These are phyloP conservation scores for Thelaira solivaga DNA, from an alignment of 2,888 invertebrate genomes.

Conservation along the genomic window DNA sequence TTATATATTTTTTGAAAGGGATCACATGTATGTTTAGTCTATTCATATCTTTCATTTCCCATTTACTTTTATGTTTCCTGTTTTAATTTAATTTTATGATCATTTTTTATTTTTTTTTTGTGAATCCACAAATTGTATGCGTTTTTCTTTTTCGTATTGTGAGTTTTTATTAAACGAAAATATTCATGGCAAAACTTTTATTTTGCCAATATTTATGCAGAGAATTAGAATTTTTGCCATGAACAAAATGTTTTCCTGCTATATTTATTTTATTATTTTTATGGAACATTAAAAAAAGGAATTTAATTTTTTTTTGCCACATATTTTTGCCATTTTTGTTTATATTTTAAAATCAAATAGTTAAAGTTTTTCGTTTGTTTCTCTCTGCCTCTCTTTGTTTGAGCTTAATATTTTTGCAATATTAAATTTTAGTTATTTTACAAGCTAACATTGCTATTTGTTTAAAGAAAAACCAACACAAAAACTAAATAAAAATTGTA, in stretches of 20 bases:
- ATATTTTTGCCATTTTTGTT: constrained; percentile 24
- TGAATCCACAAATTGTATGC: constrained; percentile 26
- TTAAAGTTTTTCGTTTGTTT: constrained; percentile 24
- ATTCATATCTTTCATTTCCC: neutral
- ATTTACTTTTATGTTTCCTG: constrained; percentile 34
- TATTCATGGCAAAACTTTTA: constrained; percentile 40
- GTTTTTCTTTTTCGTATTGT: constrained; percentile 4
- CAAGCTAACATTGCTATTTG: too few species aligned
- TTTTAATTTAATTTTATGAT: constrained; percentile 34
- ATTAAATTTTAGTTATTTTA: neutral
- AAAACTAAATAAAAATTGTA: too few species aligned
- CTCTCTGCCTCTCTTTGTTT: too few species aligned
- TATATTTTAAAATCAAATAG: constrained; percentile 31
- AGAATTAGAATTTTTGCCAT: constrained; percentile 26
- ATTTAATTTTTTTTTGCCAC: constrained; percentile 17
- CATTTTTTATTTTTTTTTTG: constrained; percentile 29
- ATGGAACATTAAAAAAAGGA: neutral
- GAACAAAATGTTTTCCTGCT: constrained; percentile 18
- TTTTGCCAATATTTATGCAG: constrained; percentile 29
- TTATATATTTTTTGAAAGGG: neutral
- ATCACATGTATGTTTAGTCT: too few species aligned
- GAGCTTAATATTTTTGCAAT: neutral
- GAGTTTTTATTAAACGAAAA: constrained; percentile 25
- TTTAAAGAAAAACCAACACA: too few species aligned
- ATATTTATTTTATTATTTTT: constrained; percentile 31